Evolutionary conservation across 2,113 vertebrate genomes (phyloP), one percentile per base, ranked within the genome.

Genomic region (Chrysemys picta): DNA sequence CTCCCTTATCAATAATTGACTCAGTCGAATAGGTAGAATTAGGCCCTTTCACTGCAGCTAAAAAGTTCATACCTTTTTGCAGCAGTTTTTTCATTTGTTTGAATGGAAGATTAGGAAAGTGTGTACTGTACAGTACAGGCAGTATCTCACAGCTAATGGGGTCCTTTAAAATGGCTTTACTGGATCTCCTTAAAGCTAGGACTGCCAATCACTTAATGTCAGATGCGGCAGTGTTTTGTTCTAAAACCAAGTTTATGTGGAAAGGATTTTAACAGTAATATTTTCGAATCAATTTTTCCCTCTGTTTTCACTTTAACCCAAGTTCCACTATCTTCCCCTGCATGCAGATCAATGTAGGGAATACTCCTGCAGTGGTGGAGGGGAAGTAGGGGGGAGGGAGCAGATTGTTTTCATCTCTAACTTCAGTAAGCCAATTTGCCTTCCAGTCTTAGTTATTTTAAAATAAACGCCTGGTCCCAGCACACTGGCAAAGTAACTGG

Each of bases 31-130:
- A 35, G 3, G 4, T n/a, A 19, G 62, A 65, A 65, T 17, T 65
- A 65, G 62, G 62, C 11, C 3, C 0, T 11, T 83, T 89, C 7
- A 35, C 38, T 93, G 29, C 89, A 95, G 93, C 87, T 94, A 88
- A 82, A 62, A 79, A 78, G 91, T 90, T 57, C 84, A 53, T 96
- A 72, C 89, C 76, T 85, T 91, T 62, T 88, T 89, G 80, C 83
- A 35, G 59, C 88, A 69, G 6, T 45, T 88, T 96, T 52, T 95
- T 94, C 80, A 80, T 94, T 94, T 95, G 78, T 88, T 88, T 95
- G 89, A 72, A 1, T 86, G 84, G n/a, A 89, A 76, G 65, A 82
- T 76, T 76, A 90, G 93, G 16, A 65, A 65, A 6, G 22, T 0
- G 0, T 27, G 45, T 93, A 93, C 91, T 95, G 82, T 78, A 94